Base-by-base conservation (phyloP, 2,888 invertebrate species). In the Microctonus hyperodae region DNA sequence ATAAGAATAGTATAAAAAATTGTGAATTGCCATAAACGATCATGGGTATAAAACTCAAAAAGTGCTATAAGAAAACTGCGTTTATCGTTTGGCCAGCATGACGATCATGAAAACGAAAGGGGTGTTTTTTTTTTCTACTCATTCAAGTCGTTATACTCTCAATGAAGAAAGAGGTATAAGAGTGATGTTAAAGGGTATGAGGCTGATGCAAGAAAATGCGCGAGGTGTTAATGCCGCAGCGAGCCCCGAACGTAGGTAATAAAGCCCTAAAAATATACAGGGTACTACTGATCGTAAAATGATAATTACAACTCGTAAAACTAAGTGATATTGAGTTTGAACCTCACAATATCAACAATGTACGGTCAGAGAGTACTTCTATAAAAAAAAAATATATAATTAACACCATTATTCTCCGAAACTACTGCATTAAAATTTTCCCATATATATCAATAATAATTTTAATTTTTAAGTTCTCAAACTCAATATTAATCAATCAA, bases 251-350 rank as follows among this genome's bases (percentile, higher is more conserved):
- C 72, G 73, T 66, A 69, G 72, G 78, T 77, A 81, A 82, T 82
- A 81, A 82, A 82, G 78, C 78, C 78, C 77, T 81, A 81, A 82
- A 81, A 81, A 80, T n/a, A n/a, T 81, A 81, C 82, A 79, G 76
- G 73, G 76, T 51, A 53, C 76, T 51, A 53, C 76, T 73, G 81
- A 82, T 82, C 82, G 81, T 82, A 81, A 82, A 82, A 82, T 81
- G 80, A 81, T 82, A 82, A 82, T 82, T 81, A 80, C 81, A 55
- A 72, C 74, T n/a, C 76, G 77, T 82, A 81, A 82, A 81, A 76
- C 80, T 82, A 82, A 82, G 81, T 81, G 81, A 82, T 82, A 82
- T 82, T 82, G 81, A 81, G 82, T 81, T 81, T 81, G 79, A 80
- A 78, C 79, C 78, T 76, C 64, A 70, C 68, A 65, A 65, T 69